Evolutionary conservation across 2,113 vertebrate genomes (phyloP).

Genomic region (Irena cyanogastra): DNA sequence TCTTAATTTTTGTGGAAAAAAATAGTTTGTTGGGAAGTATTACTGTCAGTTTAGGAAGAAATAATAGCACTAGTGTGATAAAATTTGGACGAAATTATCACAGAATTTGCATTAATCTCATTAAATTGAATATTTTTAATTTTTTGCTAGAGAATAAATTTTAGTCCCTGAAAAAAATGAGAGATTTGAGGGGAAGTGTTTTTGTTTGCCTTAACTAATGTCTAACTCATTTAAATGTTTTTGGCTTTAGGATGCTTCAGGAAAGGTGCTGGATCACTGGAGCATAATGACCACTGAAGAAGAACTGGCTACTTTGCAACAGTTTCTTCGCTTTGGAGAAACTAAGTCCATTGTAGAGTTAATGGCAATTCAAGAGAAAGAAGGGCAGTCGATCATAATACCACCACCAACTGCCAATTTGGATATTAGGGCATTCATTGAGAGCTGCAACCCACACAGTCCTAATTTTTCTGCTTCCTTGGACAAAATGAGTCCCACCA

Average conservation of each 20-base stretch:
- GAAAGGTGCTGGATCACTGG: slow-evolving; percentile 97
- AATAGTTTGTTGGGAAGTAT: neutral
- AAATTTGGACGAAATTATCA: neutral
- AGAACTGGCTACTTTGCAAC: slow-evolving; percentile 91
- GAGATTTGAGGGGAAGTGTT: neutral
- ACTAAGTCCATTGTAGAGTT: slow-evolving; percentile 97
- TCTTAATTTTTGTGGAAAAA: slow-evolving; percentile 55
- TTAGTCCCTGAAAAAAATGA: neutral
- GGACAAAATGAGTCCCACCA: slow-evolving; percentile 79
- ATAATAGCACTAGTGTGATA: neutral
- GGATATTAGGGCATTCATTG: slow-evolving; percentile 94
- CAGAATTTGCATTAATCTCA: neutral
- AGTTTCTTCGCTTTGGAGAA: slow-evolving; percentile 97
- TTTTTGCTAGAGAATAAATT: neutral
- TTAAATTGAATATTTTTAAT: neutral
- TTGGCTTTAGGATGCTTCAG: slow-evolving; percentile 85
- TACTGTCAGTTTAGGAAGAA: neutral
- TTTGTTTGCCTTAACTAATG: neutral
- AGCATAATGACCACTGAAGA: slow-evolving; percentile 96
- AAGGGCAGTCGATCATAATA: slow-evolving; percentile 84
- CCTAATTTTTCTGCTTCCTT: slow-evolving; percentile 70
- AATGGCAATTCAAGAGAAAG: slow-evolving; percentile 95
- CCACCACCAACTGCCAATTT: slow-evolving; percentile 84
- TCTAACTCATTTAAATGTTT: neutral
- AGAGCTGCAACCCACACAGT: slow-evolving; percentile 82